Conservation (phyloP, 1,140 invertebrate species). For the Rhagoletis zephyria region DNA sequence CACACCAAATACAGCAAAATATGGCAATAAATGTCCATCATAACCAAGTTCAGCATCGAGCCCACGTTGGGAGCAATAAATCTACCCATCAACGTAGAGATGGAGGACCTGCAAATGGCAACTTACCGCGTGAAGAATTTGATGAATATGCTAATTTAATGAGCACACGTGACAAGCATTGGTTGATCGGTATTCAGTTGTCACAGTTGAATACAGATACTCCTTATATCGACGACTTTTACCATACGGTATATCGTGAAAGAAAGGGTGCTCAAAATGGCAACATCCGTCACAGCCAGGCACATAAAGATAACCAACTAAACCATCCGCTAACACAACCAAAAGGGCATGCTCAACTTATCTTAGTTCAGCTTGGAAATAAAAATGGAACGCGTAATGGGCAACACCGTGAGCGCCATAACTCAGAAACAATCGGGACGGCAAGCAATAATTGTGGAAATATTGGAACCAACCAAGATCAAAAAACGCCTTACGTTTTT, state of each 20-base stretch:
- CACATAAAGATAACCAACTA: constrained; percentile 78
- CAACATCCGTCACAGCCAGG: constrained; percentile 75
- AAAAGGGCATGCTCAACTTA: constrained; percentile 72
- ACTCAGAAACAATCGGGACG: constrained; percentile 71
- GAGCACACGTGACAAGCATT: constrained; percentile 92
- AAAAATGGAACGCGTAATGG: constrained; percentile 72
- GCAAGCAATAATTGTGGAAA: constrained; percentile 71
- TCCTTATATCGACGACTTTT: constrained; percentile 89
- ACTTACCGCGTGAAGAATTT: constrained; percentile 68
- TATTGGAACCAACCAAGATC: constrained; percentile 66
- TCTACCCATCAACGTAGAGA: constrained; percentile 55
- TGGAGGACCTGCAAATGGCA: constrained; percentile 65
- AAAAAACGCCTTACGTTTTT: constrained; percentile 76
- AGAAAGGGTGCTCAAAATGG: constrained; percentile 75
- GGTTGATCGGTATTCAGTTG: constrained; percentile 93
- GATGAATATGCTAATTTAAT: constrained; percentile 93
- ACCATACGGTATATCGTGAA: constrained; percentile 83
- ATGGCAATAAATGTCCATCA: not conserved
- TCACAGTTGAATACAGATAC: constrained; percentile 89
- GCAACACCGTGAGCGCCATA: constrained; percentile 74
- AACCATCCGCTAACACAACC: constrained; percentile 77
- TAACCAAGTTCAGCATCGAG: constrained; percentile 60
- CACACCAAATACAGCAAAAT: constrained; percentile 57
- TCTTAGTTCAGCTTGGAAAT: constrained; percentile 70
- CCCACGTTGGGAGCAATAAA: constrained; percentile 32